Percentiles rank a stretch among this genome's conserved stretches.
Evolutionary conservation across 2,888 invertebrate species (phyloP).

Genomic region (Lomographa bimaculata): DNA sequence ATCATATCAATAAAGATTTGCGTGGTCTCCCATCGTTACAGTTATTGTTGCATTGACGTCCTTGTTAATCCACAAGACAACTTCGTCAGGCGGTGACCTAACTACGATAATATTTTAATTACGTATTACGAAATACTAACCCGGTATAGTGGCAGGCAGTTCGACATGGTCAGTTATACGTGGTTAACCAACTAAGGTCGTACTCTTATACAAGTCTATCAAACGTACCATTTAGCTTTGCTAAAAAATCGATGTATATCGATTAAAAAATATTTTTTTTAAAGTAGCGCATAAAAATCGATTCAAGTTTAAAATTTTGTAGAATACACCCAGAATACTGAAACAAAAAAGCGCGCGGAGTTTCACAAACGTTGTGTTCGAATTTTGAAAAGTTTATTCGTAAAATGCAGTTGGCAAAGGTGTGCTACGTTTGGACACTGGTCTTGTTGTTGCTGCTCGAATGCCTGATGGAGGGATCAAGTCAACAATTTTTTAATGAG

Average conservation of each 20-base stretch:
- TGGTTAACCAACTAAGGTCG: conserved; percentile 60
- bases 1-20: too few relatives aligned
- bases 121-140: conserved; percentile 61
- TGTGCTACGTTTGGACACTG: conserved; percentile 62
- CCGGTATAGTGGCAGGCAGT: conserved; percentile 40
- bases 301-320: conserved; percentile 11
- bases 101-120: conserved; percentile 52
- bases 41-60: too few relatives aligned
- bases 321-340: not conserved
- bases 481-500: conserved; percentile 64
- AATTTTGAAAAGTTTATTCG: conserved; percentile 13
- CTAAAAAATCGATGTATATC: conserved; percentile 7
- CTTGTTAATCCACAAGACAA: conserved; percentile 46
- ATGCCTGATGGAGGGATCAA: conserved; percentile 58
- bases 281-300: too few relatives aligned
- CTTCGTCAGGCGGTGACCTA: conserved; percentile 25
- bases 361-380: not conserved
- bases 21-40: too few relatives aligned
- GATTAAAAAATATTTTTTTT: too few relatives aligned
- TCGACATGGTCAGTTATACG: conserved; percentile 66
- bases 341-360: not conserved
- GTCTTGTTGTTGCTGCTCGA: conserved; percentile 60
- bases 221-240: conserved; percentile 12
- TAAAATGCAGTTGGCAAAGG: conserved; percentile 64
- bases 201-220: conserved; percentile 45